Percentiles rank a stretch among this genome's conserved stretches.
Conservation (phyloP, 2,113 vertebrate species). For the Odocoileus virginianus region DNA sequence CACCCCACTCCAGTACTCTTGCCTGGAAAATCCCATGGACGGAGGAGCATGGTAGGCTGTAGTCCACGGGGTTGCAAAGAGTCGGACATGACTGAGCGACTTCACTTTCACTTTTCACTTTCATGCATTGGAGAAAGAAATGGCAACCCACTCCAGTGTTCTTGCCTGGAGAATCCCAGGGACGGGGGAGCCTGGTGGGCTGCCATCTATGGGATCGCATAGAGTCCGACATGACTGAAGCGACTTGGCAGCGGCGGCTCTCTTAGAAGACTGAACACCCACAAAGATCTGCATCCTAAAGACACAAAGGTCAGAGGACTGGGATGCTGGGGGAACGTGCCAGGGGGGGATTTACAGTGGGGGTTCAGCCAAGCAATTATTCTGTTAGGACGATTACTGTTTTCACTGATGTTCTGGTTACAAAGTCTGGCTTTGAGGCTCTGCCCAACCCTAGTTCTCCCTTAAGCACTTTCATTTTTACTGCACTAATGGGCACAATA, state of each 20-base stretch:
- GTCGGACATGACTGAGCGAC: too few relatives aligned
- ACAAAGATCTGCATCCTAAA: not conserved
- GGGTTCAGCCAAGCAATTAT: not conserved
- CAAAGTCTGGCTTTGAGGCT: not conserved
- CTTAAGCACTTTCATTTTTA: not conserved
- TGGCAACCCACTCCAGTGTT: too few relatives aligned
- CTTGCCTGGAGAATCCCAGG: too few relatives aligned
- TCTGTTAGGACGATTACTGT: not conserved
- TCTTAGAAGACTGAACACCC: not conserved
- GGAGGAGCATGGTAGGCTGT: too few relatives aligned
- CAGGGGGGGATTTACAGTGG: not conserved
- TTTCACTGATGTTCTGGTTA: not conserved
- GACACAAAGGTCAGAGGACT: not conserved
- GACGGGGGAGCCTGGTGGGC: too few relatives aligned
- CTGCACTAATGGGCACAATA: not conserved
- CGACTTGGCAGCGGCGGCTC: not conserved
- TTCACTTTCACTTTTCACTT: too few relatives aligned
- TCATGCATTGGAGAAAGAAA: too few relatives aligned
- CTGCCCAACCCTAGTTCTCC: not conserved
- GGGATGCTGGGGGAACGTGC: not conserved
- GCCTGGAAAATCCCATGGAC: too few relatives aligned
- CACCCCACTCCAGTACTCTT: too few relatives aligned
- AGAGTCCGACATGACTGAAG: too few relatives aligned
- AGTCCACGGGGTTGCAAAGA: too few relatives aligned
- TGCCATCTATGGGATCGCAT: too few relatives aligned